Percentiles rank a stretch among this genome's conserved stretches.
These are phyloP conservation scores for Leptopilina boulardi DNA, from an alignment of 1,140 invertebrate species.

Conservation along the genomic window DNA sequence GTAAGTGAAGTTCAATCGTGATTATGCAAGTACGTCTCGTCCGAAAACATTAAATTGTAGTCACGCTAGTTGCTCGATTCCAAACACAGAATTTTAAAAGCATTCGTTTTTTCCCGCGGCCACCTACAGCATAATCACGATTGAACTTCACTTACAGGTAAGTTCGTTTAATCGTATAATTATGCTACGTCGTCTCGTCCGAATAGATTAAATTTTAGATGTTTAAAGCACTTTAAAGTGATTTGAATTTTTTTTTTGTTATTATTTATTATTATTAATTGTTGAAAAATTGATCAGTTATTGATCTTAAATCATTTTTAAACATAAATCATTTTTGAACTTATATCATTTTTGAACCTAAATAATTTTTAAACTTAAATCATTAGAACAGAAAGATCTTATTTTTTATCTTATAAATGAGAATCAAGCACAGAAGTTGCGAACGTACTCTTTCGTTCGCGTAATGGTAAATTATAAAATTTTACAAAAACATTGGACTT, in stretches of 20 bases:
- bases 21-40: neutral
- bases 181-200: constrained; percentile 15
- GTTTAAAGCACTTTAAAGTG: neutral
- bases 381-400: neutral
- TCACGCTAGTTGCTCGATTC: constrained; percentile 16
- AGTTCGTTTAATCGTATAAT: constrained; percentile 16
- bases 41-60: constrained; percentile 10
- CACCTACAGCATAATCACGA: too few species aligned
- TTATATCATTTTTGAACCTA: neutral
- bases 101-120: neutral
- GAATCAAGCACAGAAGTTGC: neutral
- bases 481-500: neutral
- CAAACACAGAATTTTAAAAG: constrained; percentile 16
- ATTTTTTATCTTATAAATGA: neutral
- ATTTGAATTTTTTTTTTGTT: constrained; percentile 9
- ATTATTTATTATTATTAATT: too few species aligned
- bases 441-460: neutral
- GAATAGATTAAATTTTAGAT: neutral
- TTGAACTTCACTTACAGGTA: too few species aligned
- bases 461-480: neutral
- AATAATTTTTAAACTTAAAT: neutral
- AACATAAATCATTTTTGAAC: neutral
- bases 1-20: constrained; percentile 4
- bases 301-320: neutral
- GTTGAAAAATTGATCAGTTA: too few species aligned